phyloP scores from a whole-genome alignment of 2,797 vertebrate species.

The Neosilurus mollespiculum region DNA sequence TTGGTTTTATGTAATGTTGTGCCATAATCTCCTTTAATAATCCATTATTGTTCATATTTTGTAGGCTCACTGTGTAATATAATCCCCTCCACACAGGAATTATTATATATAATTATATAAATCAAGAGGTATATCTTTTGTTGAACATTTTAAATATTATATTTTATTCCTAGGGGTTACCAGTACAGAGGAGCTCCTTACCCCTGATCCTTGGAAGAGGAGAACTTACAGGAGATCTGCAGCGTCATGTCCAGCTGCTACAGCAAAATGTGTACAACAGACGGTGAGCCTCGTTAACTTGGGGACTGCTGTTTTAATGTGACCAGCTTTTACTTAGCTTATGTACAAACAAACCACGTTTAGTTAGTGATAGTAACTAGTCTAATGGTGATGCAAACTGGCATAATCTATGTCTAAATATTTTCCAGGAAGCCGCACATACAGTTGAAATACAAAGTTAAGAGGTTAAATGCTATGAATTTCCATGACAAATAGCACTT shows the following conservation, averaged over 20 bases:
- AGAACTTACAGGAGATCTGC: constrained; percentile 32
- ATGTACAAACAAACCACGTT: neutral
- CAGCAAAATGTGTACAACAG: neutral
- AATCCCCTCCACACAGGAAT: constrained; percentile 11
- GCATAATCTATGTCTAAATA: constrained; percentile 36
- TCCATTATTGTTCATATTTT: neutral
- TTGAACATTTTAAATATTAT: constrained; percentile 27
- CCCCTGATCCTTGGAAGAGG: constrained; percentile 35
- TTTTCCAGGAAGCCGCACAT: constrained; percentile 33
- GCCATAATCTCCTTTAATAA: neutral
- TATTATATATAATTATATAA: constrained; percentile 25
- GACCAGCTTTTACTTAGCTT: neutral
- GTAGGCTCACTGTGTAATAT: constrained; percentile 7
- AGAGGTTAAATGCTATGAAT: neutral
- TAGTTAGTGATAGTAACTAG: constrained; percentile 1
- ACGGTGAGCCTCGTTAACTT: constrained; percentile 34
- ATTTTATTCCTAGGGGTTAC: constrained; percentile 32
- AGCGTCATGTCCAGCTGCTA: neutral
- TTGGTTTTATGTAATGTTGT: neutral
- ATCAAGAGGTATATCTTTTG: constrained; percentile 9
- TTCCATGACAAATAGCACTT: neutral
- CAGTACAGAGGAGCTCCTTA: constrained; percentile 24
- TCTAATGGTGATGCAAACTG: neutral
- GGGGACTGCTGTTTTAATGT: neutral
- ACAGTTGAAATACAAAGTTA: neutral